Percentiles rank a stretch among this genome's conserved stretches.
phyloP scores from a whole-genome alignment of 2,888 invertebrate species.

The Nowickia ferox region DNA sequence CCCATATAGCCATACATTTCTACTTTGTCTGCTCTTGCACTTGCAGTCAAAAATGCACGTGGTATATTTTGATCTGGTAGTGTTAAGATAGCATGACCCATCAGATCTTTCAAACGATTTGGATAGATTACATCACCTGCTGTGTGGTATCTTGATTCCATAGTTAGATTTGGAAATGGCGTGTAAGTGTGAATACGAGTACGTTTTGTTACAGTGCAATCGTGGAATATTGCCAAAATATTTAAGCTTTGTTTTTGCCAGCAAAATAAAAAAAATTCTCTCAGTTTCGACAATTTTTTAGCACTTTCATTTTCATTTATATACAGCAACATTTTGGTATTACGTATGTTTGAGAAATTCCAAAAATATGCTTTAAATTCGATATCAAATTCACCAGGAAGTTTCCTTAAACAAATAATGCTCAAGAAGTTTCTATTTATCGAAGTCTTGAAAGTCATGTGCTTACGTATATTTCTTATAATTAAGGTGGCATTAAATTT shows the following conservation, averaged over 20 bases:
- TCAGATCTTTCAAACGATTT: conserved; percentile 36
- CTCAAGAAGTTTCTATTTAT: conserved; percentile 39
- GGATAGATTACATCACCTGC: conserved; percentile 10
- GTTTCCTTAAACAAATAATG: conserved; percentile 17
- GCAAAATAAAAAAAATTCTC: conserved; percentile 24
- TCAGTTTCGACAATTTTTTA: not conserved
- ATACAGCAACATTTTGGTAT: conserved; percentile 35
- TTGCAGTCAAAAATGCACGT: conserved; percentile 31
- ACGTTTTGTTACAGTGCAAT: conserved; percentile 13
- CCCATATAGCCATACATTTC: conserved; percentile 63
- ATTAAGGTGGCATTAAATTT: not conserved
- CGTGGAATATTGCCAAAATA: conserved; percentile 31
- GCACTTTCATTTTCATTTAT: conserved; percentile 34
- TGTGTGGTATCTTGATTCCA: not conserved
- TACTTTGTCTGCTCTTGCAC: not conserved
- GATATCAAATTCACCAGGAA: not conserved
- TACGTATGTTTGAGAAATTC: conserved; percentile 4
- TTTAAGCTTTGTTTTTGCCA: conserved; percentile 10
- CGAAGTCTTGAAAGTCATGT: not conserved
- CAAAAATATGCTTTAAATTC: not conserved
- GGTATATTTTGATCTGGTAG: conserved; percentile 63
- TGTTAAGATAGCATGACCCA: conserved; percentile 44
- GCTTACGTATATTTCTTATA: not conserved
- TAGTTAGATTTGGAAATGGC: conserved; percentile 40
- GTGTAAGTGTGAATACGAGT: conserved; percentile 3